Base-by-base conservation (phyloP, 2,797 vertebrate genomes). In the Sebastes iracundus region DNA sequence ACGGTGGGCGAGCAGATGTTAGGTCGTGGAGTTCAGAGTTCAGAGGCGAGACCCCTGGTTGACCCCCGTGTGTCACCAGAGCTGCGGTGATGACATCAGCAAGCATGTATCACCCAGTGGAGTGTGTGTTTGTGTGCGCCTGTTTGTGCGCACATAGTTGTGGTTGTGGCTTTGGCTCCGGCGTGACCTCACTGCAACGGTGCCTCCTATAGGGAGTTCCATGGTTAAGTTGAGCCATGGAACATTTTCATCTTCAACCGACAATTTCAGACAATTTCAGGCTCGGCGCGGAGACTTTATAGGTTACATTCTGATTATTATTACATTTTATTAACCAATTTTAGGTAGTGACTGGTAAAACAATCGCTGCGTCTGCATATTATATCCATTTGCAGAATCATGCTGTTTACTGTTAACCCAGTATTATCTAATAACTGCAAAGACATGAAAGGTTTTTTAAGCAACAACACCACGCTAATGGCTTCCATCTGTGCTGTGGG, bases 401-500 rank as follows among this genome's bases (percentile, higher is more conserved):
- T 73, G 90, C 93, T 93, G 92, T 94, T 93, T 94, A 93, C 93
- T 80, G 90, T 93, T 93, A 93, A 93, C 92, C 87, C 84, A 80
- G 90, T 92, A 93, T 93, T 95, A 94, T 94, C 93, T 94, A 94
- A 95, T 94, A 93, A 95, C 80, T 92, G 91, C 88, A 88, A 88
- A 92, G 92, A 93, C 92, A 94, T 95, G 91, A 94, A 93, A 93
- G 94, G 83, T 88, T 94, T 91, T 91, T 94, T 90, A 91, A 92
- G 94, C 92, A 95, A 92, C 91, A 94, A 91, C 93, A 92, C 90
- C 88, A 86, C 88, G 30, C 89, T 95, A 94, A 95, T 94, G 93
- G 90, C 84, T 95, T 95, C 93, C 93, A 95, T 94, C 91, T 95
- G 94, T 92, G 92, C 93, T 90, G 89, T 92, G 94, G 93, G 93